Conservation (phyloP, 1,140 invertebrate genomes). For the Calliopsis andreniformis region DNA sequence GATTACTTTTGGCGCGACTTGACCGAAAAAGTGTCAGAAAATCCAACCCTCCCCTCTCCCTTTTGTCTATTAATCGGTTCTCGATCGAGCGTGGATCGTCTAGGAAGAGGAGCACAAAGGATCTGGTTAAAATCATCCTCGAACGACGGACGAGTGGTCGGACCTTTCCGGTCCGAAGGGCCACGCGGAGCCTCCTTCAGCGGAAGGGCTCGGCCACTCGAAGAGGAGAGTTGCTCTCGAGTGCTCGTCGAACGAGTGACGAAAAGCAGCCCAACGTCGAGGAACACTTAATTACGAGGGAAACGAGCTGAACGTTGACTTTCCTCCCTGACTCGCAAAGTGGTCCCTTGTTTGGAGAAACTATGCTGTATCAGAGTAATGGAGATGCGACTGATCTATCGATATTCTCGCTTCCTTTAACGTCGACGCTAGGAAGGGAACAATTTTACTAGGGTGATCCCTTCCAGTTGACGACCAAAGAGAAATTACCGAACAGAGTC, state of each 20-base stretch:
- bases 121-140: conserved; percentile 56
- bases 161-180: conserved; percentile 24
- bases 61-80: conserved; percentile 44
- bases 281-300: conserved; percentile 51
- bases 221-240: conserved; percentile 28
- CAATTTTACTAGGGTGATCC: too few relatives aligned
- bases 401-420: neutral
- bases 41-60: conserved; percentile 9
- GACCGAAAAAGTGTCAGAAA: conserved; percentile 33
- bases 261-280: conserved; percentile 45
- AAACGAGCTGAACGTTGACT: conserved; percentile 4
- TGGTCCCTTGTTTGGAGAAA: neutral
- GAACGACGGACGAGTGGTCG: conserved; percentile 18
- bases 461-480: too few relatives aligned
- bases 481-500: too few relatives aligned
- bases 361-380: neutral
- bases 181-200: conserved; percentile 19
- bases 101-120: conserved; percentile 34
- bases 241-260: conserved; percentile 53
- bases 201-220: conserved; percentile 39
- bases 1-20: conserved; percentile 29
- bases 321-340: neutral
- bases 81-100: conserved; percentile 30
- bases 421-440: neutral
- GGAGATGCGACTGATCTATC: neutral